Conservation (phyloP, 2,888 invertebrate species). For the Heliconius charithonia region DNA sequence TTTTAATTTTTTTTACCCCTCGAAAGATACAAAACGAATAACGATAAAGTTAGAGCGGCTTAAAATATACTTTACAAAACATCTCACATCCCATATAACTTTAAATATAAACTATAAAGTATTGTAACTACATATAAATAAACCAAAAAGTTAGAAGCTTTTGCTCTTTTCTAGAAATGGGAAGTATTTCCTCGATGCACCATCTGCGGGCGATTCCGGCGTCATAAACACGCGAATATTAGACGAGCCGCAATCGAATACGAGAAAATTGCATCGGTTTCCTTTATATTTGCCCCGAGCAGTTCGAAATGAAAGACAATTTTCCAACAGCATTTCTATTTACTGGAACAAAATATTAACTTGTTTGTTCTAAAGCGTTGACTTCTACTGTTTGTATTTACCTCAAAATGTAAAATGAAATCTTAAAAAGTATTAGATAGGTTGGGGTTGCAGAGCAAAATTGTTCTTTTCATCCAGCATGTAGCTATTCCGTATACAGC, state of each 20-base stretch:
- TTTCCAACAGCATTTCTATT: conserved; percentile 14
- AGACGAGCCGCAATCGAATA: conserved; percentile 38
- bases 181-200: conserved; percentile 10
- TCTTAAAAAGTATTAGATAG: not conserved
- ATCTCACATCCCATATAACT: not conserved
- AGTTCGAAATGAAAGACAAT: conserved; percentile 18
- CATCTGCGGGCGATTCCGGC: conserved; percentile 32
- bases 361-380: conserved; percentile 2
- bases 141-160: not conserved
- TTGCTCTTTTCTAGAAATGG: conserved; percentile 10
- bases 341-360: conserved; percentile 25
- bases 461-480: not conserved
- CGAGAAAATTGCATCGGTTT: conserved; percentile 39
- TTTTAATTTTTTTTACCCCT: not conserved
- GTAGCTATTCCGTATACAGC: no score
- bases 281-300: conserved; percentile 36
- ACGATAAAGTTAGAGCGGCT: not conserved
- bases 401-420: conserved; percentile 11
- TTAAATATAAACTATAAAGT: not conserved
- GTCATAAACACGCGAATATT: conserved; percentile 39
- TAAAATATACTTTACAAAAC: not conserved
- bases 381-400: conserved; percentile 25
- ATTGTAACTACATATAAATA: not conserved
- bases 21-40: not conserved
- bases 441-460: not conserved